Evolutionary conservation across 2,797 vertebrate species (phyloP).

Genomic region (Peromyscus eremicus): DNA sequence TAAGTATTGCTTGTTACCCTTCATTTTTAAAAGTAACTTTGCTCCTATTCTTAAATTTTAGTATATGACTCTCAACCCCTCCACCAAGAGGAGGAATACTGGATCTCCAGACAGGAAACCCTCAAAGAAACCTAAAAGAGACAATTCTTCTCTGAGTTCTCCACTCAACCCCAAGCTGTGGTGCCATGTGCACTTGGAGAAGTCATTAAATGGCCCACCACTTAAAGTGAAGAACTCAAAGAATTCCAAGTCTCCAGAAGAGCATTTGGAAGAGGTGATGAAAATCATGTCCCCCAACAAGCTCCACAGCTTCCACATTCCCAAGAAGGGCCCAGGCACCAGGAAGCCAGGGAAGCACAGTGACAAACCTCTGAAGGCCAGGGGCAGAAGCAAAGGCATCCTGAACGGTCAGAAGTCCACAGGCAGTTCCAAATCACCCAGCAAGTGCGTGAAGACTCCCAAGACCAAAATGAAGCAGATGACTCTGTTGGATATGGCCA

Average conservation of each 20-base stretch:
- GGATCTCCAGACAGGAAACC: conserved; percentile 93
- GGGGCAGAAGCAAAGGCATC: conserved; percentile 91
- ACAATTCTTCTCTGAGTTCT: conserved; percentile 89
- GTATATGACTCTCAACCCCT: conserved; percentile 97
- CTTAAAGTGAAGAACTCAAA: conserved; percentile 96
- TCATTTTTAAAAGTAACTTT: conserved; percentile 73
- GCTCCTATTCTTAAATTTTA: conserved; percentile 85
- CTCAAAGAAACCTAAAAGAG: conserved; percentile 93
- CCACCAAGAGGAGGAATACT: conserved; percentile 94
- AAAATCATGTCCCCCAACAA: conserved; percentile 89
- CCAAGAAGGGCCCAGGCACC: conserved; percentile 85
- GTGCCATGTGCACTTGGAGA: conserved; percentile 96
- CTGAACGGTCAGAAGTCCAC: conserved; percentile 92
- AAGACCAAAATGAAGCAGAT: conserved; percentile 99
- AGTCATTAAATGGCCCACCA: conserved; percentile 93
- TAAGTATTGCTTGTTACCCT: conserved; percentile 58
- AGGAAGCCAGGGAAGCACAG: conserved; percentile 84
- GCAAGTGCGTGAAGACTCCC: conserved; percentile 92
- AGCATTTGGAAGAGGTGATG: conserved; percentile 90
- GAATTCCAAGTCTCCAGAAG: conserved; percentile 87
- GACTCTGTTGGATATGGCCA: conserved; percentile 96
- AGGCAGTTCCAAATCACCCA: conserved; percentile 89
- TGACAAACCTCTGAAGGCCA: conserved; percentile 90
- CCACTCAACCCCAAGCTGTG: conserved; percentile 95
- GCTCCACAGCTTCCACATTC: conserved; percentile 88